A percentile compares a stretch with the other conserved stretches of the same genome.
These are phyloP conservation scores for Stenolophus ochropezus DNA, from an alignment of 2,888 invertebrate genomes.

Conservation along the genomic window DNA sequence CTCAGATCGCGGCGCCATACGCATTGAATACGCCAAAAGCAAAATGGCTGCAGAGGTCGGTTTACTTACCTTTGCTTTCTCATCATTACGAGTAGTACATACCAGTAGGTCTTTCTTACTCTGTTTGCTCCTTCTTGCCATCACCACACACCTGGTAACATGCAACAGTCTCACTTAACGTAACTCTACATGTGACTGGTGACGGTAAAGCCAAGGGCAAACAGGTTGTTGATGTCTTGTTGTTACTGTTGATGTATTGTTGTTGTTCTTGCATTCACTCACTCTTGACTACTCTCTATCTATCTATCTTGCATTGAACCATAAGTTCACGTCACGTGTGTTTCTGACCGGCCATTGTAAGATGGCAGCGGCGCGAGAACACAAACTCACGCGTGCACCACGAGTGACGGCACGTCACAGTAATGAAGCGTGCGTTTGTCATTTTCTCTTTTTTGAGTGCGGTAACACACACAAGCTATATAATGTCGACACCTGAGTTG, in stretches of 20 bases:
- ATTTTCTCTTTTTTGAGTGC: conserved; percentile 43
- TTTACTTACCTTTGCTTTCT: conserved; percentile 67
- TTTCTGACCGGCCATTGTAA: conserved; percentile 31
- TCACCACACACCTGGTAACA: conserved; percentile 12
- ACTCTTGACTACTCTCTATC: conserved; percentile 38
- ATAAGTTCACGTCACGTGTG: conserved; percentile 36
- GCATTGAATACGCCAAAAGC: conserved; percentile 99
- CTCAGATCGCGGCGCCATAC: conserved; percentile 97
- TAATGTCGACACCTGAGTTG: conserved; percentile 40
- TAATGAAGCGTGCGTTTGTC: conserved; percentile 38
- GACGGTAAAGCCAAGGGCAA: conserved; percentile 25
- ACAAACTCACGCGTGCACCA: conserved; percentile 37
- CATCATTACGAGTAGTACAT: conserved; percentile 28
- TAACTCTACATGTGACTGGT: not conserved
- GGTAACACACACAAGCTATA: conserved; percentile 43
- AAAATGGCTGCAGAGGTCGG: conserved; percentile 94
- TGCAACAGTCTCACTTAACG: not conserved
- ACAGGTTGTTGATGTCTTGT: conserved; percentile 40
- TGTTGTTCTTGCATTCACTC: conserved; percentile 54
- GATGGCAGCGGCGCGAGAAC: conserved; percentile 16
- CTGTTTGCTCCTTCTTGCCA: conserved; percentile 26
- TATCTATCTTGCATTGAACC: conserved; percentile 38
- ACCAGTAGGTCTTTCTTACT: conserved; percentile 35
- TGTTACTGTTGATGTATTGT: conserved; percentile 51
- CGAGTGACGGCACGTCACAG: conserved; percentile 34